Percentiles rank a stretch among this genome's conserved stretches.
Evolutionary conservation across 1,140 invertebrate species (phyloP).

Genomic region (Yoshiicerus persimilis): DNA sequence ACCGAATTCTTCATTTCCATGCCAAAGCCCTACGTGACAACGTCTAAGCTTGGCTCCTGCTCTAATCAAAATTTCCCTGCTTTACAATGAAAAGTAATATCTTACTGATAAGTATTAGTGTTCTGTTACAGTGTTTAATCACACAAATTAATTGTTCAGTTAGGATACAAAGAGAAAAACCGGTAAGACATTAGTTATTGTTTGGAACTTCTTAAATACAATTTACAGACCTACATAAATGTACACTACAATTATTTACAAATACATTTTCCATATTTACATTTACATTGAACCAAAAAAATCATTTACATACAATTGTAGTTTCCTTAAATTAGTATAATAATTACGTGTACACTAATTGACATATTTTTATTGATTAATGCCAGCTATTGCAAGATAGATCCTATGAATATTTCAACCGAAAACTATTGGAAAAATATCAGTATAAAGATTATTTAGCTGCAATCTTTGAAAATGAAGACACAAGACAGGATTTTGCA

Average conservation of each 20-base stretch:
- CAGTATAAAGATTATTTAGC: constrained; percentile 9
- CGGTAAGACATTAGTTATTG: neutral
- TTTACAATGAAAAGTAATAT: neutral
- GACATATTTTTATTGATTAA: neutral
- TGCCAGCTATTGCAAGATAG: neutral
- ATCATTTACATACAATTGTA: neutral
- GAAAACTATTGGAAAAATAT: neutral
- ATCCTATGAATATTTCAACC: neutral
- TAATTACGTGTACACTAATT: neutral
- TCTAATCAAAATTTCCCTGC: neutral
- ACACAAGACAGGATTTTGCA: neutral
- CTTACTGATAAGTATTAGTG: neutral
- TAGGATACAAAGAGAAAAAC: neutral
- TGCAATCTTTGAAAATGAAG: constrained; percentile 16
- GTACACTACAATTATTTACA: too few species aligned
- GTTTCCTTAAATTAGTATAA: neutral
- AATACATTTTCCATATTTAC: too few species aligned
- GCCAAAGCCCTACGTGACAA: neutral
- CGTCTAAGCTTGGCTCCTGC: neutral
- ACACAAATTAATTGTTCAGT: neutral
- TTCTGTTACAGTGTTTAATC: neutral
- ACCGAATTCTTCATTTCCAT: neutral
- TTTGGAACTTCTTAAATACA: neutral
- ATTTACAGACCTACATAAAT: neutral
- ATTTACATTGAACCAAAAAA: too few species aligned